phyloP scores from a whole-genome alignment of 2,797 vertebrate genomes.

The Enteromius radiatus region DNA sequence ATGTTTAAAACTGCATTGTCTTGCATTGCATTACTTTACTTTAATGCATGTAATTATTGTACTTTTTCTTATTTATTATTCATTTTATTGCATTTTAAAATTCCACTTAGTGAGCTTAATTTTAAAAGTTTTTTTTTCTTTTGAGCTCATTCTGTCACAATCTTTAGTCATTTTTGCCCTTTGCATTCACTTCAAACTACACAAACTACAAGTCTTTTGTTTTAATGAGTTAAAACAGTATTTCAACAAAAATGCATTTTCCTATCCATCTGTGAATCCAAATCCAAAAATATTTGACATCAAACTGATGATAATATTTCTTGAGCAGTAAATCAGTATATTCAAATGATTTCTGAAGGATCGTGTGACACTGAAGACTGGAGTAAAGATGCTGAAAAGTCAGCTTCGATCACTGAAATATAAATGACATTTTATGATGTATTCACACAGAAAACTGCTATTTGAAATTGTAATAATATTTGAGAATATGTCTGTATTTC shows the following conservation, averaged over 20 bases:
- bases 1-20: background rate
- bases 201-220: background rate
- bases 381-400: background rate
- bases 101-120: rapidly evolving
- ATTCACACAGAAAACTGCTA: background rate
- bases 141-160: background rate
- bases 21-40: background rate
- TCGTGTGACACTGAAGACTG: background rate
- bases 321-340: background rate
- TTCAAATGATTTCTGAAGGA: background rate
- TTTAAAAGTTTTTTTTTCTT: background rate
- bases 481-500: background rate
- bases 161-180: background rate
- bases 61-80: background rate
- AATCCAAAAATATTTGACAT: background rate
- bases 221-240: background rate
- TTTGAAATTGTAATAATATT: background rate
- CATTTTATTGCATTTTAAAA: background rate
- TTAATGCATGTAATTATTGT: background rate
- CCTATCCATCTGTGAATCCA: background rate
- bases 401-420: background rate
- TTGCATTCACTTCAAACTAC: background rate
- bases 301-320: background rate
- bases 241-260: background rate
- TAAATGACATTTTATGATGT: background rate